phyloP scores from a whole-genome alignment of 2,797 vertebrate genomes.

The Nothura maculosa region DNA sequence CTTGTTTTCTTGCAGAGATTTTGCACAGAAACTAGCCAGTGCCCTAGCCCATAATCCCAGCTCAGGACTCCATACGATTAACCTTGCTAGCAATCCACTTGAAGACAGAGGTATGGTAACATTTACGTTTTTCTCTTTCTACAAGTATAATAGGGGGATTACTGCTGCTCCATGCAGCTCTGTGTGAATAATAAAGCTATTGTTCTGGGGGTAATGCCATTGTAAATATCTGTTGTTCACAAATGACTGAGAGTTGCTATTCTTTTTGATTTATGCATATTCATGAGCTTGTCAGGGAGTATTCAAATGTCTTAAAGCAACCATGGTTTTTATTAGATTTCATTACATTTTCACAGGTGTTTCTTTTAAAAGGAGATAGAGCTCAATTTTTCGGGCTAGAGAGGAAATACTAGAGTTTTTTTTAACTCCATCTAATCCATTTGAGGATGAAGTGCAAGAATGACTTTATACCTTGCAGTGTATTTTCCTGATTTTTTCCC shows the following conservation, averaged over 20 bases:
- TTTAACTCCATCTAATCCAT: background rate
- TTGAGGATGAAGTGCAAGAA: background rate
- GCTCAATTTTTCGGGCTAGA: background rate
- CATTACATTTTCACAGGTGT: background rate
- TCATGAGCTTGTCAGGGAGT: background rate
- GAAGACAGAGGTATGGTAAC: constrained; percentile 92
- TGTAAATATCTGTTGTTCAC: constrained; percentile 19
- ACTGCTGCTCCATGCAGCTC: background rate
- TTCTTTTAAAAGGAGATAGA: background rate
- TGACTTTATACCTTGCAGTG: background rate
- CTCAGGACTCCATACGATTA: constrained; percentile 95
- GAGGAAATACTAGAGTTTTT: background rate
- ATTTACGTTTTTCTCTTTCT: background rate
- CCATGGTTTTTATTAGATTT: background rate
- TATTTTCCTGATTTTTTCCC: background rate
- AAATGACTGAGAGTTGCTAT: background rate
- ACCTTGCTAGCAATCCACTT: constrained; percentile 95
- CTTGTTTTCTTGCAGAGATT: constrained; percentile 86
- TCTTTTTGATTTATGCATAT: background rate
- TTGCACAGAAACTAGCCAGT: constrained; percentile 94
- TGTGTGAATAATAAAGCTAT: background rate
- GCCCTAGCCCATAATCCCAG: constrained; percentile 91
- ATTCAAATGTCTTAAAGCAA: background rate
- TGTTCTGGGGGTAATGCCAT: background rate
- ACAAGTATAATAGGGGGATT: background rate